Percentiles rank a stretch among this genome's conserved stretches.
These are phyloP conservation scores for Orius laevigatus DNA, from an alignment of 1,140 invertebrate genomes.

Conservation along the genomic window DNA sequence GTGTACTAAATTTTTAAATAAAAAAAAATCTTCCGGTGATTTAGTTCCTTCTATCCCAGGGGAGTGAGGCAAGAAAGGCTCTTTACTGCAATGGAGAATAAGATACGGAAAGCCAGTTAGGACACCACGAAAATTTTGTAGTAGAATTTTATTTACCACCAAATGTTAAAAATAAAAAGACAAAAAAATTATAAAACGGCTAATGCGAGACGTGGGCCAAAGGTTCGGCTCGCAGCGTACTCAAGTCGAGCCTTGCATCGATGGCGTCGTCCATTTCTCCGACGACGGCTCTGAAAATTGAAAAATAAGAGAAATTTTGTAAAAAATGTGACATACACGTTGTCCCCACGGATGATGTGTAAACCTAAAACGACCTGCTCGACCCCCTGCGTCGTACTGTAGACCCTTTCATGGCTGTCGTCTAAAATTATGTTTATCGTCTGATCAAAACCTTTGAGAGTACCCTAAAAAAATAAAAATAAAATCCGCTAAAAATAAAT, in stretches of 20 bases:
- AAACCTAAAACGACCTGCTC: slow-evolving; percentile 92
- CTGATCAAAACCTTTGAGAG: slow-evolving; percentile 88
- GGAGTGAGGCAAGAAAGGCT: too few relatives aligned
- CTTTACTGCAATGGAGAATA: too few relatives aligned
- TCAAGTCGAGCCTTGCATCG: slow-evolving; percentile 68
- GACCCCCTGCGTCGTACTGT: slow-evolving; percentile 76
- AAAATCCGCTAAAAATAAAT: slow-evolving; percentile 17
- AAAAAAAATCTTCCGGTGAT: too few relatives aligned
- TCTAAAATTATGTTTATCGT: slow-evolving; percentile 95
- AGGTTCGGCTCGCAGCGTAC: slow-evolving; percentile 75
- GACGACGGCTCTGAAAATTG: slow-evolving; percentile 57
- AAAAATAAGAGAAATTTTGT: slow-evolving; percentile 15
- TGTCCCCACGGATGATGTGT: slow-evolving; percentile 94
- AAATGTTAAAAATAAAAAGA: too few relatives aligned
- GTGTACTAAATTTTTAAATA: not conserved
- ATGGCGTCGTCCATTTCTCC: slow-evolving; percentile 84
- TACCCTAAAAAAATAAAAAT: slow-evolving; percentile 42
- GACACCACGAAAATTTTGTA: too few relatives aligned
- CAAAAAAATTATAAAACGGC: too few relatives aligned
- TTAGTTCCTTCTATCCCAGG: too few relatives aligned
- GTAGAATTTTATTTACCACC: too few relatives aligned
- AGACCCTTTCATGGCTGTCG: slow-evolving; percentile 94
- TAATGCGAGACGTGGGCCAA: slow-evolving; percentile 71
- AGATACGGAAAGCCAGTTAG: too few relatives aligned
- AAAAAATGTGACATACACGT: slow-evolving; percentile 85